Percentiles rank a stretch among this genome's conserved stretches.
These are phyloP conservation scores for Balaenoptera acutorostrata DNA, from an alignment of 2,113 vertebrate genomes.

Conservation along the genomic window DNA sequence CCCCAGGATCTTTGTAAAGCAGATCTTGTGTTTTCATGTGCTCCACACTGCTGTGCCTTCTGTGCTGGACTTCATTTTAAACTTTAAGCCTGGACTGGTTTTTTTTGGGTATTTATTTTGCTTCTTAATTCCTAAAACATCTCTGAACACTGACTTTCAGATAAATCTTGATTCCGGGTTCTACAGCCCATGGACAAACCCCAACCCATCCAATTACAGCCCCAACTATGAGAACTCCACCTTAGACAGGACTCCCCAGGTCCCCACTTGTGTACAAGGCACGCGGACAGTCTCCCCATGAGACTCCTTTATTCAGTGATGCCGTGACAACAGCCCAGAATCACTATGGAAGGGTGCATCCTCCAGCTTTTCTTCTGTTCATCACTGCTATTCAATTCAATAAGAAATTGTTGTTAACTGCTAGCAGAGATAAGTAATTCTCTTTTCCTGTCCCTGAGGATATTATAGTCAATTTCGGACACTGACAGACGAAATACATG, in stretches of 20 bases:
- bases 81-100: too few relatives aligned
- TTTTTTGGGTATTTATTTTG: not conserved
- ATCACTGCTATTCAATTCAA: not conserved
- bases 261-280: not conserved
- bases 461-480: not conserved
- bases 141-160: not conserved
- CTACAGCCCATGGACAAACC: too few relatives aligned
- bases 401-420: not conserved
- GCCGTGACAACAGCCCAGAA: not conserved
- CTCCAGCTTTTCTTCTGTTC: not conserved
- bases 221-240: not conserved
- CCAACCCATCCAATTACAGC: not conserved
- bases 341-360: accelerated
- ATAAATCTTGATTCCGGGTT: not conserved
- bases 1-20: accelerated
- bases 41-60: accelerated
- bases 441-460: not conserved
- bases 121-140: not conserved
- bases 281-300: accelerated
- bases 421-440: not conserved
- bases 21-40: accelerated
- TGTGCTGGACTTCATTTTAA: too few relatives aligned
- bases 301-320: accelerated
- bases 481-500: not conserved
- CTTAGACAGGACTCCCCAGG: not conserved